Conservation (phyloP, 2,797 vertebrate genomes). For the Steatocranus sp. region DNA sequence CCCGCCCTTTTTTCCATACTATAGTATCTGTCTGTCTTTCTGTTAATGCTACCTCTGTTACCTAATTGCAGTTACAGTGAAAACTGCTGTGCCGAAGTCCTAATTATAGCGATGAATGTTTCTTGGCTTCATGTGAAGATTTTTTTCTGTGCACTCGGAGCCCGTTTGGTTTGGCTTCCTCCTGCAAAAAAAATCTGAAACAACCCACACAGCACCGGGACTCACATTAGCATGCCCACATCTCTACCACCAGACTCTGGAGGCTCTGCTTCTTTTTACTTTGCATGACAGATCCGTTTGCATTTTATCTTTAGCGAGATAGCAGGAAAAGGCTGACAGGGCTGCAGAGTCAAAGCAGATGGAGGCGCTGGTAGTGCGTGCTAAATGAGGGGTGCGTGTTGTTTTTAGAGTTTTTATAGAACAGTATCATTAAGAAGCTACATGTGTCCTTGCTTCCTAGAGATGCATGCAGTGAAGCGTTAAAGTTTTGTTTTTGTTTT, state of each 20-base stretch:
- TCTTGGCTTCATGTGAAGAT: conserved; percentile 15
- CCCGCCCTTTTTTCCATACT: not conserved
- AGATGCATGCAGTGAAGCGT: not conserved
- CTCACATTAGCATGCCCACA: conserved; percentile 2
- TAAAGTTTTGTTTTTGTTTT: not conserved
- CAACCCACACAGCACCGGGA: conserved; percentile 13
- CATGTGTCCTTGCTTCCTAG: not conserved
- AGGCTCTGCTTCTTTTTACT: conserved; percentile 27
- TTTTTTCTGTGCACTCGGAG: not conserved
- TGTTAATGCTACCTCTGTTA: not conserved
- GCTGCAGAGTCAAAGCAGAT: conserved; percentile 2
- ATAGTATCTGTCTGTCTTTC: not conserved
- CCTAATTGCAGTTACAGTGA: conserved; percentile 8
- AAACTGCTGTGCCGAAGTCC: not conserved
- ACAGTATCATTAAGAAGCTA: not conserved
- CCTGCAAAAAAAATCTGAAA: not conserved
- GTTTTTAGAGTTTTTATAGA: not conserved
- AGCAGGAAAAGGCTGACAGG: conserved; percentile 6
- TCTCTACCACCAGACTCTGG: not conserved
- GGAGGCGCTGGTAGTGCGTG: not conserved
- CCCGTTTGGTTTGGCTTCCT: conserved; percentile 18
- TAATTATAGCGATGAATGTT: conserved; percentile 35
- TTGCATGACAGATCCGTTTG: conserved; percentile 12
- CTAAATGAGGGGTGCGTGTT: not conserved
- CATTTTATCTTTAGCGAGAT: conserved; percentile 24